Percentiles rank a stretch among this genome's conserved stretches.
These are phyloP conservation scores for Grallaria varia DNA, from an alignment of 2,113 vertebrate genomes.

Conservation along the genomic window DNA sequence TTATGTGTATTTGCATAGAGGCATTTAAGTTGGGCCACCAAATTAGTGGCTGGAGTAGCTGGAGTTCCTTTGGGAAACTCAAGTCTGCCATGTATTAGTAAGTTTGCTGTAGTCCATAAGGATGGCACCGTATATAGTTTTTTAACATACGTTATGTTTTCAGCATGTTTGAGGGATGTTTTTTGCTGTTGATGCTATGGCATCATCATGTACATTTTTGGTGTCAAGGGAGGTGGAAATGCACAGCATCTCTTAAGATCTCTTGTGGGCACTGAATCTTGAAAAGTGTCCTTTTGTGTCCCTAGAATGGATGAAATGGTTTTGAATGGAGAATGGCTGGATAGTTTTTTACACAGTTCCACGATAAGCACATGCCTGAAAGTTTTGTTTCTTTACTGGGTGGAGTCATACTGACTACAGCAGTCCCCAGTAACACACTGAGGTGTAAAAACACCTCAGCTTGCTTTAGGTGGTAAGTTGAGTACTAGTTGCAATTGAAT, in stretches of 20 bases:
- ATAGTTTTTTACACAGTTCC: background rate
- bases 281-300: background rate
- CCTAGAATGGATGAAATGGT: background rate
- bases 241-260: background rate
- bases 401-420: background rate
- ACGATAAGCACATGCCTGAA: background rate
- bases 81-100: background rate
- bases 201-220: background rate
- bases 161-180: background rate
- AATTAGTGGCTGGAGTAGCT: background rate
- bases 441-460: background rate
- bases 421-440: background rate
- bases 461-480: background rate
- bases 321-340: background rate
- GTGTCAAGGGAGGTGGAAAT: background rate
- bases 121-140: background rate
- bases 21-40: background rate
- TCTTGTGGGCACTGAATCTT: background rate
- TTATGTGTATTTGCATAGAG: background rate
- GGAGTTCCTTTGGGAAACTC: background rate
- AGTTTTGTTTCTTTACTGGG: background rate
- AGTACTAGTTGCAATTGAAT: background rate
- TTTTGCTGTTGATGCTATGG: background rate
- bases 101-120: background rate
- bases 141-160: background rate